Base-by-base conservation (phyloP, 2,888 invertebrate species). In the Drosophila prostipennis region DNA sequence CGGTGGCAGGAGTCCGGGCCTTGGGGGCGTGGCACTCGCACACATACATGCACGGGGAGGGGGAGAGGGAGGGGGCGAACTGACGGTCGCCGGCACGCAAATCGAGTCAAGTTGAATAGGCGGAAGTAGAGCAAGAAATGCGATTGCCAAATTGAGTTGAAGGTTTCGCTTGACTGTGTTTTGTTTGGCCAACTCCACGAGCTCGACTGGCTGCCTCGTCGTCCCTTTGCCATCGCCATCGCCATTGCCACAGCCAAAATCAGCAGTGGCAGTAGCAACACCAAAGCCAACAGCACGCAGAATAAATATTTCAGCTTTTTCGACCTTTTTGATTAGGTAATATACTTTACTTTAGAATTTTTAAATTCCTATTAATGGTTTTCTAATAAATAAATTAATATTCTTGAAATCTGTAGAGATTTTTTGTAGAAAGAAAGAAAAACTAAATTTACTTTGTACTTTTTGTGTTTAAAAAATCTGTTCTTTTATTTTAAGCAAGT, bases 101-200 rank as follows among this genome's bases (percentile, higher is more conserved):
- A 84, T 84, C 89, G 89, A 85, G 84, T 84, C 88, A 84, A 84
- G 86, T 89, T 87, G 89, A 89, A 84, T 89, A 84, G 82, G 84
- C 84, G 84, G 84, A 85, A 85, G 89, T 85, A 87, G 89, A 89
- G 84, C 84, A 85, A 85, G 84, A 85, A 85, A 85, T 89, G 87
- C 89, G 84, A 89, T 85, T 85, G 84, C 84, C 84, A 85, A 85
- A 85, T 85, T 89, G 84, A 89, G 84, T 85, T 85, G 84, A 85
- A 85, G 84, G 84, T 79, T 85, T 87, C 84, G 84, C 84, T 85
- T 85, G 88, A 85, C 89, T 85, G 86, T 85, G 84, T 79, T 87
- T 85, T 85, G 89, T 89, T 85, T 85, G 84, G 89, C 84, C 88
- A 88, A 86, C 86, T 82, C 72, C 69, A 72, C 63, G 74, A 72